Evolutionary conservation across 2,113 vertebrate species (phyloP).

Genomic region (Hoplias malabaricus): DNA sequence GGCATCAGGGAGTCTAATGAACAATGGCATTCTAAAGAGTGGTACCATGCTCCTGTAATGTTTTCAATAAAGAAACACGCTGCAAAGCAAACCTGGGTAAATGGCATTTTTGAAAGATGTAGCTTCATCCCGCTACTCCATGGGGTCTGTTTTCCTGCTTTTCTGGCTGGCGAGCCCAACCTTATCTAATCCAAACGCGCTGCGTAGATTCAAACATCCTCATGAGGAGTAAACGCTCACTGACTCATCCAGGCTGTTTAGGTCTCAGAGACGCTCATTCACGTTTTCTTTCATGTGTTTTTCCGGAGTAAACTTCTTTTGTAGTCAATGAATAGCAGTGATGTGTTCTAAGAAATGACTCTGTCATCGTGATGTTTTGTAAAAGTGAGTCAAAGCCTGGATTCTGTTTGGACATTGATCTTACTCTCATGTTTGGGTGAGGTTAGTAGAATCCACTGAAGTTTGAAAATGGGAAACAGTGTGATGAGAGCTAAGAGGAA

Average conservation of each 20-base stretch:
- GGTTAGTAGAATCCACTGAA: not conserved
- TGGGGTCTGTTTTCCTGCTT: not conserved
- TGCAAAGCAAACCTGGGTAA: not conserved
- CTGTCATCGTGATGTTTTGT: not conserved
- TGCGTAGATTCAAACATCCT: not conserved
- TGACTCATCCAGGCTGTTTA: not conserved
- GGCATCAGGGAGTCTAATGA: no score
- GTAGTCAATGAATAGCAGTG: not conserved
- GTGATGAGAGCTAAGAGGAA: not conserved
- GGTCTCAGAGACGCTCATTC: not conserved
- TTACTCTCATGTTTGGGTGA: not conserved
- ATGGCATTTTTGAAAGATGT: not conserved
- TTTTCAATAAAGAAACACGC: no score
- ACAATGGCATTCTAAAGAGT: no score
- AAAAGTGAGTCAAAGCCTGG: not conserved
- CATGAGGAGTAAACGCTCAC: not conserved
- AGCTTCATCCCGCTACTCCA: not conserved
- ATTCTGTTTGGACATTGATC: not conserved
- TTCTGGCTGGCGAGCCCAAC: not conserved
- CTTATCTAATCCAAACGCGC: not conserved
- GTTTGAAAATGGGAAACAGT: not conserved
- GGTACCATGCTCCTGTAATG: no score
- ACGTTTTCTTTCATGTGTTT: not conserved
- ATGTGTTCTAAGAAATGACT: not conserved
- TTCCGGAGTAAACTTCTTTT: not conserved